Base-by-base conservation (phyloP, 2,888 invertebrate genomes). In the Gastrophysa polygoni region DNA sequence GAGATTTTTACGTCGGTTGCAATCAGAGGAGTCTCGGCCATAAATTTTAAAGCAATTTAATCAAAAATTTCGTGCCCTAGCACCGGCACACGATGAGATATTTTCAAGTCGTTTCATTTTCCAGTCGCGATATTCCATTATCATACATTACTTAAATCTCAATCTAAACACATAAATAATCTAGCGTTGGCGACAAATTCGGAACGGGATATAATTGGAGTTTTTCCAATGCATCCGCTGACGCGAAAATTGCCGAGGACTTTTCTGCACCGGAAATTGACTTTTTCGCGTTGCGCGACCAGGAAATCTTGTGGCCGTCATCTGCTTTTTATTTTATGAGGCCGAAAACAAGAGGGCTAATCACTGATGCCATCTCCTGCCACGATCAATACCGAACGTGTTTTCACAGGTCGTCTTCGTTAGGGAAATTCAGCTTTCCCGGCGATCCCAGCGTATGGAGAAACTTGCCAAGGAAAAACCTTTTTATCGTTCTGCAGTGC, bases 151-250 rank as follows among this genome's bases (percentile, higher is more conserved):
- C 76, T 77, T 77, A 77, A 77, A 77, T 67, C 75, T 75, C 78
- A 78, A 78, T 78, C 77, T 78, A 76, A 78, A 77, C 76, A 75
- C 77, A 77, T 78, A 77, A 78, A 78, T 78, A 78, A 73, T 74
- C 72, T 67, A 76, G 68, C 67, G 38, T 38, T 38, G 65, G 70
- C 70, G 76, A 75, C 76, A 75, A 74, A 72, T 77, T 75, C 68
- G 74, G 68, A 71, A 63, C 65, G 70, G 68, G 59, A 56, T 59
- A 75, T 76, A 75, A 76, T 75, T 76, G 75, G 73, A 75, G 68
- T 72, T 72, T 74, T 73, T 71, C 70, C 70, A 64, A 64, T 63
- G 59, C 38, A 38, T 68, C 57, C 61, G 62, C 50, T 63, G 52
- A 66, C 69, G 63, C 61, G 59, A 66, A 66, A 68, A 68, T 66